Evolutionary conservation across 2,888 invertebrate genomes (phyloP).

Genomic region (Cataglyphis livida): DNA sequence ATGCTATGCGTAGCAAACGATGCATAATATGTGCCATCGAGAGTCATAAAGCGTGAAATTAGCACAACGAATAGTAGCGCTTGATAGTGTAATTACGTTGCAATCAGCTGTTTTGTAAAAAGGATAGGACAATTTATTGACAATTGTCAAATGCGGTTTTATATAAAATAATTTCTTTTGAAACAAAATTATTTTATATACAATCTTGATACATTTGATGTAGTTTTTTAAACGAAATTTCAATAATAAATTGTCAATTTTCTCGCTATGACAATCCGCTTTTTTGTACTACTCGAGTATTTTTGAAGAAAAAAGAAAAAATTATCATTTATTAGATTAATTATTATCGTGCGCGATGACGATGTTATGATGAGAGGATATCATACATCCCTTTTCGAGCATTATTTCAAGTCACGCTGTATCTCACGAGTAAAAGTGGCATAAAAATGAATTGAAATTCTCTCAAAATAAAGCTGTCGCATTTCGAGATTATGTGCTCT

Average conservation of each 20-base stretch:
- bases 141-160: background rate
- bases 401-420: background rate
- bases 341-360: background rate
- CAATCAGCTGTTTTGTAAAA: background rate
- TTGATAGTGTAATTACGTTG: background rate
- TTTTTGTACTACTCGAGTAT: background rate
- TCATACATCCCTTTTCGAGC: background rate
- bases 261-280: background rate
- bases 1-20: slow-evolving; percentile 61
- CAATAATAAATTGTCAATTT: background rate
- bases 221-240: background rate
- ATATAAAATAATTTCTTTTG: background rate
- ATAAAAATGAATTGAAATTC: slow-evolving; percentile 52
- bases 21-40: slow-evolving; percentile 62
- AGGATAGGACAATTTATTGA: background rate
- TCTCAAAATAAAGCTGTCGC: slow-evolving; percentile 52
- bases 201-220: background rate
- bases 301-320: background rate
- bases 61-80: slow-evolving; percentile 55
- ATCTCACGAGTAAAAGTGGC: slow-evolving; percentile 16
- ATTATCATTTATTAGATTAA: background rate
- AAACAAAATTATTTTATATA: background rate
- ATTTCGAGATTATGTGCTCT: slow-evolving; percentile 52
- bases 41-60: slow-evolving; percentile 54
- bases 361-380: background rate